phyloP scores from a whole-genome alignment of 2,797 vertebrate species.

The Octomys mimax region DNA sequence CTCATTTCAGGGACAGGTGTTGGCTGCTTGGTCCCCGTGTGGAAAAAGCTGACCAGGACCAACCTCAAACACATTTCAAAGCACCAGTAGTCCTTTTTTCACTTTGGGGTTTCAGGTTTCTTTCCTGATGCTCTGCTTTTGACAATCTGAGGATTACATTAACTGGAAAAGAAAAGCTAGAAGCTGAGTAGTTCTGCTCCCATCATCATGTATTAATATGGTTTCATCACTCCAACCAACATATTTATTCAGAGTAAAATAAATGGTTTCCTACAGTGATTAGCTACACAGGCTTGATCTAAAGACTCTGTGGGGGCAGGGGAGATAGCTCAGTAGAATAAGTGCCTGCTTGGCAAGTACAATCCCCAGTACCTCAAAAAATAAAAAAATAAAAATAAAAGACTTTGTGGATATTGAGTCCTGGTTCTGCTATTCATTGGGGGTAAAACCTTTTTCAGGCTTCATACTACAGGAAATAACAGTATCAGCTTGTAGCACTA shows the following conservation, averaged over 20 bases:
- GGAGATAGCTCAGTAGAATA: no score
- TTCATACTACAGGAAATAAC: not conserved
- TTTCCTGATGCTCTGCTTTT: not conserved
- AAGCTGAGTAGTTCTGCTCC: not conserved
- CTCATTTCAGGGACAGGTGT: not conserved
- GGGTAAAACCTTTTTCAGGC: not conserved
- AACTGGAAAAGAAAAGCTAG: not conserved
- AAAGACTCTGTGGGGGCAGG: not conserved
- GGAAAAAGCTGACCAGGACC: not conserved
- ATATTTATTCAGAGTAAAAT: slow-evolving; percentile 46
- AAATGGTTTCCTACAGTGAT: not conserved
- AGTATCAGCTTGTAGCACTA: not conserved
- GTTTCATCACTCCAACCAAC: not conserved
- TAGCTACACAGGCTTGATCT: not conserved
- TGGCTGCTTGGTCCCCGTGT: not conserved
- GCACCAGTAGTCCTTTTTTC: not conserved
- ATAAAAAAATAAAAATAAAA: not conserved
- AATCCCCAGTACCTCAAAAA: no score
- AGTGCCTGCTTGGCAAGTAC: no score
- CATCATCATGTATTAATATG: not conserved
- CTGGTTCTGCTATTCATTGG: not conserved
- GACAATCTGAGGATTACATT: slow-evolving; percentile 5
- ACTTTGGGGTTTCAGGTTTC: not conserved
- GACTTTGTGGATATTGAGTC: not conserved
- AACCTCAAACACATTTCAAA: slow-evolving; percentile 15